These are phyloP conservation scores for Rugalucina vietnamica DNA, from an alignment of 2,888 invertebrate species.

Conservation along the genomic window DNA sequence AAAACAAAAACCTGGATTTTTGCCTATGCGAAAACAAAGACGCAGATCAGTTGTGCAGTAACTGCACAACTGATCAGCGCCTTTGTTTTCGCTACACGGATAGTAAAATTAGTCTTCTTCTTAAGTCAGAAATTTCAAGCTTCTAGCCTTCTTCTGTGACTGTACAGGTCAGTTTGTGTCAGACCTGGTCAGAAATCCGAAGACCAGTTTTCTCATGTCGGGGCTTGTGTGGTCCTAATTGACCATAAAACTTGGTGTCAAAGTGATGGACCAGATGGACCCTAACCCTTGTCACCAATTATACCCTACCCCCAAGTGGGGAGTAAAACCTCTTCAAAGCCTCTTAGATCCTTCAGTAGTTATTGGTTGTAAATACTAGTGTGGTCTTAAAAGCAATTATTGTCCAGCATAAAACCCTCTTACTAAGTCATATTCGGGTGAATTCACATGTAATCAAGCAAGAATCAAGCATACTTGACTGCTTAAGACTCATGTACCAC, in stretches of 20 bases:
- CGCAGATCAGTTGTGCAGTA: no score
- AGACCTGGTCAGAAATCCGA: no score
- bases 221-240: not conserved
- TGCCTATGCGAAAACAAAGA: no score
- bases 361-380: not conserved
- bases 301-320: not conserved
- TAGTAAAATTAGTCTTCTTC: no score
- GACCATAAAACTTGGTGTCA: not conserved
- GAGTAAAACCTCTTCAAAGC: not conserved
- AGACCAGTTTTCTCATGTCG: no score
- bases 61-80: no score
- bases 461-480: constrained; percentile 4
- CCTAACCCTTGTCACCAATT: not conserved
- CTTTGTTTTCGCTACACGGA: no score
- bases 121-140: no score
- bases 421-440: not conserved
- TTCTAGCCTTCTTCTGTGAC: no score
- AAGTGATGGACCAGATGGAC: not conserved
- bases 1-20: no score
- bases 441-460: constrained; percentile 13
- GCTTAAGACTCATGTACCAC: no score
- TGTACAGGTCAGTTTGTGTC: no score
- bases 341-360: not conserved
- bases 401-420: constrained; percentile 1
- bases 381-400: constrained; percentile 10